A percentile compares a stretch with the other conserved stretches of the same genome.
Conservation (phyloP, 2,113 vertebrate species). For the Clarias gariepinus region DNA sequence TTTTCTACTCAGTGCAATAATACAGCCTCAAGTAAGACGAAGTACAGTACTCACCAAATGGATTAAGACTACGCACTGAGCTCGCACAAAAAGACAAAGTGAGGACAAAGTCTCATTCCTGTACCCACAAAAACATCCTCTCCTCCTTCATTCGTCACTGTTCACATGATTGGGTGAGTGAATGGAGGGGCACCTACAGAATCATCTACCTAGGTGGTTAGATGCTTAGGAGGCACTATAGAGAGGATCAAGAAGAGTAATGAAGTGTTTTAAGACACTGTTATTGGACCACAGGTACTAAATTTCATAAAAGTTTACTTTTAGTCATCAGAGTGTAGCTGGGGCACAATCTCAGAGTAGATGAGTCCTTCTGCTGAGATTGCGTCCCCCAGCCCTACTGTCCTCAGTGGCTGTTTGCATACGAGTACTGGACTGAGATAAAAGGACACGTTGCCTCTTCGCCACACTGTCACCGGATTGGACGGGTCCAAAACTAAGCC, state of each 20-base stretch:
- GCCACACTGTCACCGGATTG: constrained; percentile 83
- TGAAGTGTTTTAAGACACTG: neutral
- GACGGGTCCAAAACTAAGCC: constrained; percentile 76
- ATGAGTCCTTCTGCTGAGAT: constrained; percentile 94
- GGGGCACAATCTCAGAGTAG: constrained; percentile 78
- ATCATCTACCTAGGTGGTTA: constrained; percentile 7
- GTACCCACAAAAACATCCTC: constrained; percentile 8
- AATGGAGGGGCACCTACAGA: neutral
- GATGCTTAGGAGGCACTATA: constrained; percentile 17
- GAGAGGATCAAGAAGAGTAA: neutral
- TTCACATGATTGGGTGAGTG: neutral
- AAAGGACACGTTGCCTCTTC: constrained; percentile 82
- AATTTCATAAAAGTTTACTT: neutral
- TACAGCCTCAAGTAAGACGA: constrained; percentile 26
- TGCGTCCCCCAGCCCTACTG: constrained; percentile 93
- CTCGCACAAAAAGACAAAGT: neutral
- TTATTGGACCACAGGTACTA: neutral
- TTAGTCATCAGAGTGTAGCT: constrained; percentile 47
- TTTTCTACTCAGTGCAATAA: constrained; percentile 37
- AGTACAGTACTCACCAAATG: constrained; percentile 14
- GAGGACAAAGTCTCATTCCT: neutral
- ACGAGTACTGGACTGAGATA: constrained; percentile 89
- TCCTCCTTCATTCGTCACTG: constrained; percentile 14
- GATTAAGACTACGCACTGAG: constrained; percentile 10
- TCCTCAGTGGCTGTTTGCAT: constrained; percentile 88